Evolutionary conservation across 2,888 invertebrate genomes (phyloP).

Genomic region (Xestia xanthographa): DNA sequence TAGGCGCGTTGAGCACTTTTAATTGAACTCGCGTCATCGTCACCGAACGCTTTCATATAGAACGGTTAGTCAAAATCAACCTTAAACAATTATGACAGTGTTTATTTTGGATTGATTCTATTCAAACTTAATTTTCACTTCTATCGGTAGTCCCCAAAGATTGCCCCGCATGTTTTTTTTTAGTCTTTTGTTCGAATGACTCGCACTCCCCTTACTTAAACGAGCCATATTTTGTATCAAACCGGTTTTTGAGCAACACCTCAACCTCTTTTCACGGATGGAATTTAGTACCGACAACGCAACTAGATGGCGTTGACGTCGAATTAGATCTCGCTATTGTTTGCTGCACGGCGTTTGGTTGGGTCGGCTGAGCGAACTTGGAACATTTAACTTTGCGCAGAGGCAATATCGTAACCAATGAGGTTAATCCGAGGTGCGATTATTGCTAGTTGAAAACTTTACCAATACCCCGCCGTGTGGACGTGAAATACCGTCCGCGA

Average conservation of each 20-base stretch:
- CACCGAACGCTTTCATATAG: too few relatives aligned
- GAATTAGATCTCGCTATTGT: conserved; percentile 42
- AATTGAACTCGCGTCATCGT: too few relatives aligned
- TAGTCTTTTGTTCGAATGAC: neutral
- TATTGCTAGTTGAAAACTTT: conserved; percentile 98
- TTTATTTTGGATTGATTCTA: too few relatives aligned
- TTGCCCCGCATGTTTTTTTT: too few relatives aligned
- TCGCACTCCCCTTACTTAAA: neutral
- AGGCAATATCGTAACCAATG: conserved; percentile 17
- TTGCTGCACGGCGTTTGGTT: conserved; percentile 36
- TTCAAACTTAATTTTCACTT: too few relatives aligned
- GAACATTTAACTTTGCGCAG: conserved; percentile 6
- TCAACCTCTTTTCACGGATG: neutral
- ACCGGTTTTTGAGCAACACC: neutral
- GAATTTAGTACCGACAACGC: conserved; percentile 6
- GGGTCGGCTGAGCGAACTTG: too few relatives aligned
- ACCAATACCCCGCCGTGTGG: conserved; percentile 97
- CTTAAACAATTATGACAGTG: too few relatives aligned
- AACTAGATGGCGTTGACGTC: conserved; percentile 43
- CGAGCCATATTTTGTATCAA: neutral
- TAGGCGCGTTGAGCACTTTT: too few relatives aligned
- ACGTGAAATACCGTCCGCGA: conserved; percentile 96
- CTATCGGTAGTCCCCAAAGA: too few relatives aligned
- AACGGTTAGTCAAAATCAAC: too few relatives aligned
- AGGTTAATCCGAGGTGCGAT: conserved; percentile 17